A percentile compares a stretch with the other conserved stretches of the same genome.
These are phyloP conservation scores for Sialis lutaria DNA, from an alignment of 2,888 invertebrate species.

Conservation along the genomic window DNA sequence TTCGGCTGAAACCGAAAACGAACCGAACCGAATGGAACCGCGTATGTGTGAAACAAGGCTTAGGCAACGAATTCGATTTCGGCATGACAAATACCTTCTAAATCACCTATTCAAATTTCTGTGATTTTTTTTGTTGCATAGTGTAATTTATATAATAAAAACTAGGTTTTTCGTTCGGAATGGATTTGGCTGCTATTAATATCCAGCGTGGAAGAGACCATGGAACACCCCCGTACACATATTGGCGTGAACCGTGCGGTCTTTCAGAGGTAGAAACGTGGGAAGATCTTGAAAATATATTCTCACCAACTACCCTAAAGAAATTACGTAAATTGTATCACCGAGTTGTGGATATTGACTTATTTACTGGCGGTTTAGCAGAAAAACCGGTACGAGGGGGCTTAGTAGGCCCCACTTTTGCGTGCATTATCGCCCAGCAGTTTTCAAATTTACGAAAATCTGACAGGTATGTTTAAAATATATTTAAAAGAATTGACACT, in stretches of 20 bases:
- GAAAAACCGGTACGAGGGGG: slow-evolving; percentile 66
- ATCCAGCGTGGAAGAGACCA: slow-evolving; percentile 79
- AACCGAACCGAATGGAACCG: too few relatives aligned
- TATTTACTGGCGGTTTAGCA: slow-evolving; percentile 68
- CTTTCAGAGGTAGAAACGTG: slow-evolving; percentile 45
- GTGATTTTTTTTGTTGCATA: too few relatives aligned
- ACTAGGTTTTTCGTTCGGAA: slow-evolving; percentile 49
- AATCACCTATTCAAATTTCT: too few relatives aligned
- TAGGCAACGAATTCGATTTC: too few relatives aligned
- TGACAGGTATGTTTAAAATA: slow-evolving; percentile 27
- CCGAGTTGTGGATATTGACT: slow-evolving; percentile 65
- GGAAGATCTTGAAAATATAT: slow-evolving; percentile 46
- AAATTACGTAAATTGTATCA: slow-evolving; percentile 37
- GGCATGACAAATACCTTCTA: too few relatives aligned
- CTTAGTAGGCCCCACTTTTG: slow-evolving; percentile 72
- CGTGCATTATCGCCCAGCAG: slow-evolving; percentile 76
- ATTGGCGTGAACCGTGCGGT: slow-evolving; percentile 67
- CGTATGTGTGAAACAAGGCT: too few relatives aligned
- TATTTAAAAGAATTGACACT: too few relatives aligned
- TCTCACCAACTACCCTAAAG: slow-evolving; percentile 42
- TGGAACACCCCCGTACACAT: slow-evolving; percentile 62
- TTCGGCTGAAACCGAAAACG: too few relatives aligned
- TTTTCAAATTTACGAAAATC: slow-evolving; percentile 62
- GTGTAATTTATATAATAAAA: too few relatives aligned
- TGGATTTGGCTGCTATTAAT: slow-evolving; percentile 77